phyloP scores from a whole-genome alignment of 2,113 vertebrate species.

The Cnemophilus loriae region DNA sequence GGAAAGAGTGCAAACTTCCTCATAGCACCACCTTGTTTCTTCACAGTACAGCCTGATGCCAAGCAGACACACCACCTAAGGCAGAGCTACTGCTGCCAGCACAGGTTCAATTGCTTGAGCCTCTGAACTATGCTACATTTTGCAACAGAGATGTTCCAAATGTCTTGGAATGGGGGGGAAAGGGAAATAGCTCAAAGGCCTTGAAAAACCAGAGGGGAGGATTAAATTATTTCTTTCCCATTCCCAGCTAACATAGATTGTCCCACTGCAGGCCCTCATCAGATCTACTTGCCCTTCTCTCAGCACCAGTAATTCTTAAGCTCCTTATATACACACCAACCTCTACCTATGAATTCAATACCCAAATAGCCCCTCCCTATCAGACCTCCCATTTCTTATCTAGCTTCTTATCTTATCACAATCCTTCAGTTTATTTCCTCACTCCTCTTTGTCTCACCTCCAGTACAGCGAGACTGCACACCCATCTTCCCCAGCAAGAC shows the following conservation, averaged over 20 bases:
- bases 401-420: background rate
- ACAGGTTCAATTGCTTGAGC: background rate
- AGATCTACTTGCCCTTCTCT: background rate
- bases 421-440: background rate
- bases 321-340: background rate
- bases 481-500: background rate
- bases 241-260: background rate
- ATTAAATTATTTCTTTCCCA: background rate
- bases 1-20: background rate
- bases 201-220: background rate
- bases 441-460: background rate
- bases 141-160: background rate
- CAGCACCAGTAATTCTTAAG: background rate
- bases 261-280: background rate
- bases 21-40: background rate
- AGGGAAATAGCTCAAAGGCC: background rate
- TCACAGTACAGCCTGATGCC: background rate
- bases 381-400: background rate
- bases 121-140: background rate
- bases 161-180: fast-evolving
- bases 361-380: background rate
- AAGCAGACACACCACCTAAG: background rate
- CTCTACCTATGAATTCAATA: background rate
- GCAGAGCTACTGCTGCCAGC: background rate
- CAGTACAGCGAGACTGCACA: background rate